Conservation (phyloP, 2,888 invertebrate species). For the Lasioglossum oenotherae region DNA sequence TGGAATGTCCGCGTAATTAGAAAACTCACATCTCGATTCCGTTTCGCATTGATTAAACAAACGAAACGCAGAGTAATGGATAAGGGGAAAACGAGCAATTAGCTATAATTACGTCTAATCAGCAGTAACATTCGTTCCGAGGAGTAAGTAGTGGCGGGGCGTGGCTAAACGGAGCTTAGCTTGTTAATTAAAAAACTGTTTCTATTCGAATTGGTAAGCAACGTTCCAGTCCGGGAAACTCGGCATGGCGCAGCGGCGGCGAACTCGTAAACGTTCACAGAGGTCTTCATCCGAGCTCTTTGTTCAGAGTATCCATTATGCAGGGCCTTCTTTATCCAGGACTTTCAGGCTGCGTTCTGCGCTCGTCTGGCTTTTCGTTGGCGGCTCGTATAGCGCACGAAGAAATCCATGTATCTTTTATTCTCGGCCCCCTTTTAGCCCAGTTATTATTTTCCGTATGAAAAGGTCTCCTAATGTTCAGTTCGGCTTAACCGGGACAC, state of each 20-base stretch:
- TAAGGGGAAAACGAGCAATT: conserved; percentile 21
- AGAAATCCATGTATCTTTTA: conserved; percentile 61
- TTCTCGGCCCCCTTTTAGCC: conserved; percentile 40
- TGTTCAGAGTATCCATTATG: conserved; percentile 61
- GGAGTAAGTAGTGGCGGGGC: conserved; percentile 7
- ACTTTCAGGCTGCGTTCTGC: conserved; percentile 44
- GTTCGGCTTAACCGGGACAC: conserved; percentile 46
- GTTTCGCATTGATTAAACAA: background rate
- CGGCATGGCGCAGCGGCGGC: conserved; percentile 8
- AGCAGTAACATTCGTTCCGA: conserved; percentile 16
- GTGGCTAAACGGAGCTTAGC: conserved; percentile 30
- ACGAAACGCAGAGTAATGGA: background rate
- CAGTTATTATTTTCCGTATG: conserved; percentile 57
- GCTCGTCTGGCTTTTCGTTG: conserved; percentile 46
- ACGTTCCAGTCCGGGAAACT: conserved; percentile 41
- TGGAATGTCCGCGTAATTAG: background rate
- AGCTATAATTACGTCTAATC: conserved; percentile 41
- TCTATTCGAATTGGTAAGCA: conserved; percentile 48
- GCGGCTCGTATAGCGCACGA: conserved; percentile 30
- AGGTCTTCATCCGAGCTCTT: conserved; percentile 58
- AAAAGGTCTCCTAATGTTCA: conserved; percentile 46
- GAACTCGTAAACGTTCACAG: conserved; percentile 50
- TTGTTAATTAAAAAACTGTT: conserved; percentile 60
- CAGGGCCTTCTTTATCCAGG: conserved; percentile 61
- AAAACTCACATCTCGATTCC: background rate